Evolutionary conservation across 2,888 invertebrate genomes (phyloP).

Genomic region (Melieria crassipennis): DNA sequence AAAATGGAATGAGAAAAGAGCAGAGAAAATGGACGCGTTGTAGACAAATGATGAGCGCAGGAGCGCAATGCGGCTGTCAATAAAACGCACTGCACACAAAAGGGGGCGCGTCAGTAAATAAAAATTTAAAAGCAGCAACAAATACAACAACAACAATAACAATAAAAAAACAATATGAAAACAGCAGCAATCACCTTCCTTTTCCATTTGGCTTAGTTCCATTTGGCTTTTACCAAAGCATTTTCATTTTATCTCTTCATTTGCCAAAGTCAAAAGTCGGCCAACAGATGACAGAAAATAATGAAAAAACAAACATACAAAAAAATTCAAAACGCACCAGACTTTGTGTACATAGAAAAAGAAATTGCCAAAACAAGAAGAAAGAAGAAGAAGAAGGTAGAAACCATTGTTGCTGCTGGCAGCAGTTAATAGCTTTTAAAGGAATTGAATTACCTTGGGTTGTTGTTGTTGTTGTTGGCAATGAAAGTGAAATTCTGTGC

Average conservation of each 20-base stretch:
- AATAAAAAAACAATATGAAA: background rate
- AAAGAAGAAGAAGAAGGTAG: background rate
- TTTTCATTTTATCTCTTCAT: background rate
- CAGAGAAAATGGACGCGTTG: background rate
- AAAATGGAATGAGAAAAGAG: background rate
- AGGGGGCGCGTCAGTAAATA: background rate
- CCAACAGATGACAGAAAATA: constrained; percentile 13
- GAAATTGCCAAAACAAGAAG: background rate
- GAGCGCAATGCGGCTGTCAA: too few relatives aligned
- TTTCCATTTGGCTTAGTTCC: background rate
- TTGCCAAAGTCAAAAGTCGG: constrained; percentile 16
- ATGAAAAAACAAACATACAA: background rate
- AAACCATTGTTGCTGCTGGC: background rate
- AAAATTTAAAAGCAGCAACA: background rate
- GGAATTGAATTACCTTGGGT: too few relatives aligned
- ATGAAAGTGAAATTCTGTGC: too few relatives aligned
- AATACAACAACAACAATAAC: background rate
- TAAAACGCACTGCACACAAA: too few relatives aligned
- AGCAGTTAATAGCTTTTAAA: too few relatives aligned
- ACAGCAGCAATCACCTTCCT: background rate
- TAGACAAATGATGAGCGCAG: too few relatives aligned
- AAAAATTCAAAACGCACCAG: background rate
- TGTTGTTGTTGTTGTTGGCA: too few relatives aligned
- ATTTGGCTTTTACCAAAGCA: background rate
- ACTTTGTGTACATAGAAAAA: background rate